phyloP scores from a whole-genome alignment of 1,140 invertebrate species.

The Whitmania pigra region DNA sequence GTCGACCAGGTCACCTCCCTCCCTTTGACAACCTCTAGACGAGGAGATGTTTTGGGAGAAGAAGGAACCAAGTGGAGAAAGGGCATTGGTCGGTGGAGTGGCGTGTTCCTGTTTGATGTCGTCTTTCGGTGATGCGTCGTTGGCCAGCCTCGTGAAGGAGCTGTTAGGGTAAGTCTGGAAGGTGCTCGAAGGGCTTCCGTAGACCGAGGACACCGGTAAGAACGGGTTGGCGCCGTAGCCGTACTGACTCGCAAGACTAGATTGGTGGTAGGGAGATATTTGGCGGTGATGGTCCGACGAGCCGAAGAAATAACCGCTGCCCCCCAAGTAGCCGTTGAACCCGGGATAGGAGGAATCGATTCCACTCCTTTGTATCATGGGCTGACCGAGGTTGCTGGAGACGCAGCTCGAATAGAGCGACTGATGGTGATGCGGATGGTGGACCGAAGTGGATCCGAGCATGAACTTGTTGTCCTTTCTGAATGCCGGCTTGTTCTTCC shows the following conservation, averaged over 20 bases:
- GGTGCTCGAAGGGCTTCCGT: background rate
- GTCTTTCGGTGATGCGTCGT: background rate
- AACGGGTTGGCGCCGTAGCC: background rate
- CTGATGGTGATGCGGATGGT: background rate
- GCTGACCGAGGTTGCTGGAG: background rate
- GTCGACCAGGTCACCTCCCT: slow-evolving; percentile 2
- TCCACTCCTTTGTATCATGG: background rate
- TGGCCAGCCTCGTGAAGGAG: background rate
- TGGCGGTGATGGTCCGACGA: background rate
- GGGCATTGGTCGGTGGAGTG: background rate
- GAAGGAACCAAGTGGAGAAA: background rate
- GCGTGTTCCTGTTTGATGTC: background rate
- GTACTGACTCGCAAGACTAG: slow-evolving; percentile 5
- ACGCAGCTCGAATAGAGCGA: background rate
- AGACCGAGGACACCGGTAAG: slow-evolving; percentile 8
- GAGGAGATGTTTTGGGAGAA: slow-evolving; percentile 7
- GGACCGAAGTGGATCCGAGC: background rate
- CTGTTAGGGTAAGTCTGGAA: slow-evolving; percentile 3
- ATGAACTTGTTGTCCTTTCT: slow-evolving; percentile 63
- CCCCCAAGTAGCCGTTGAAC: background rate
- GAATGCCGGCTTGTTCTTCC: slow-evolving; percentile 66
- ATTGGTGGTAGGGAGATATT: slow-evolving; percentile 1
- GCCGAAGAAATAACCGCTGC: slow-evolving; percentile 6
- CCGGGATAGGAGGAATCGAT: background rate
- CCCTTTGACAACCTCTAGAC: background rate